Evolutionary conservation across 2,113 vertebrate species (phyloP).

Genomic region (Gopherus flavomarginatus): DNA sequence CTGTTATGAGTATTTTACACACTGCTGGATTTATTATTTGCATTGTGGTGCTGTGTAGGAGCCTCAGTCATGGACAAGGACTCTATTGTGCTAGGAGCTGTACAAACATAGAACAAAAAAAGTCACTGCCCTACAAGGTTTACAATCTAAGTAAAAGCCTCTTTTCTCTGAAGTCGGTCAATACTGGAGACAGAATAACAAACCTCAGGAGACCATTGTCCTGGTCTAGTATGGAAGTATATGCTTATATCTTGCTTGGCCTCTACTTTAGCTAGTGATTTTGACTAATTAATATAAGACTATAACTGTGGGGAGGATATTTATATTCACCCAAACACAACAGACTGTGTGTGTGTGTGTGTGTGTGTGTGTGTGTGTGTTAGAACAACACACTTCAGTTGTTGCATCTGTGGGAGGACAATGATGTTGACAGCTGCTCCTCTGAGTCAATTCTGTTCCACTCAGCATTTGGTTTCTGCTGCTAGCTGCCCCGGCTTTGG

Average conservation of each 20-base stretch:
- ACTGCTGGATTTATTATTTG: not conserved
- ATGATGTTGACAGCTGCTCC: not conserved
- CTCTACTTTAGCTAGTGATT: accelerated
- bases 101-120: not conserved
- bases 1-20: not conserved
- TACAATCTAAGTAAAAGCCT: not conserved
- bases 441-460: not conserved
- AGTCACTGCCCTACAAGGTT: not conserved
- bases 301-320: accelerated
- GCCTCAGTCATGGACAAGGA: no score
- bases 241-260: not conserved
- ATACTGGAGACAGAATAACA: not conserved
- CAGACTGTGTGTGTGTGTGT: accelerated
- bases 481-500: not conserved
- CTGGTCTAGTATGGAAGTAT: not conserved
- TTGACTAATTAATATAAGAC: not conserved
- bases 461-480: not conserved
- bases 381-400: not conserved
- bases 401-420: not conserved
- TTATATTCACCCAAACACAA: not conserved
- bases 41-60: not conserved
- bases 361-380: accelerated
- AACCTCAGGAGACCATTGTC: not conserved
- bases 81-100: not conserved
- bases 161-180: not conserved